phyloP scores from a whole-genome alignment of 1,140 invertebrate genomes.

The Latrodectus geometricus region DNA sequence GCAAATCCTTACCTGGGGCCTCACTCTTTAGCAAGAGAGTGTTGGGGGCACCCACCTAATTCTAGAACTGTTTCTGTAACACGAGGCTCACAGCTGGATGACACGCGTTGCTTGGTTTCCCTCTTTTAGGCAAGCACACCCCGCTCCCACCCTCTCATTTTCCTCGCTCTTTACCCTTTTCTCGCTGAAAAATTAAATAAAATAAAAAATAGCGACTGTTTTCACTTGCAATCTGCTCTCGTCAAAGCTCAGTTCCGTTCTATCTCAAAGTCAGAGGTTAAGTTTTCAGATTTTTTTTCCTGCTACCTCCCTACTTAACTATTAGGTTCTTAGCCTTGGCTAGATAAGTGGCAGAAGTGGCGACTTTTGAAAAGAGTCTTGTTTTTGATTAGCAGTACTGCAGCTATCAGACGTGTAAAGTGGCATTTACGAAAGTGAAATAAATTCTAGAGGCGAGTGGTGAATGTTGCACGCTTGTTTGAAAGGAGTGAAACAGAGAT shows the following conservation, averaged over 20 bases:
- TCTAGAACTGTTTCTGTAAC: constrained; percentile 26
- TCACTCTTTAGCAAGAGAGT: constrained; percentile 9
- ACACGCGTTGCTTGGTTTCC: constrained; percentile 19
- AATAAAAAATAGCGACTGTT: neutral
- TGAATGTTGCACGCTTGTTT: too few species aligned
- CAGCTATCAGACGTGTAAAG: too few species aligned
- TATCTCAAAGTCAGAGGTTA: neutral
- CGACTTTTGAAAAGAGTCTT: neutral
- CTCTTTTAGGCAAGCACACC: too few species aligned
- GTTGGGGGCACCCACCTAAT: neutral
- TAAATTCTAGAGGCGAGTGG: too few species aligned
- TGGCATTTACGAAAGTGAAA: too few species aligned
- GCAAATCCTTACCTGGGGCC: constrained; percentile 26
- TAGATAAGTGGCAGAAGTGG: neutral
- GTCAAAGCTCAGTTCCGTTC: neutral
- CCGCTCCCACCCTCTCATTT: neutral
- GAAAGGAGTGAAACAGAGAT: too few species aligned
- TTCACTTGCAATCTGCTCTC: neutral
- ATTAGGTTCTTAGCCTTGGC: neutral
- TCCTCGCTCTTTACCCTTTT: neutral
- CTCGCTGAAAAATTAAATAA: neutral
- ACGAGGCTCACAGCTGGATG: constrained; percentile 45
- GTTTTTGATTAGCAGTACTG: too few species aligned
- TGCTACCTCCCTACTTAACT: neutral
- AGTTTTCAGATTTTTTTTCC: neutral